phyloP scores from a whole-genome alignment of 2,888 invertebrate species.

The Drosophila neonasuta region DNA sequence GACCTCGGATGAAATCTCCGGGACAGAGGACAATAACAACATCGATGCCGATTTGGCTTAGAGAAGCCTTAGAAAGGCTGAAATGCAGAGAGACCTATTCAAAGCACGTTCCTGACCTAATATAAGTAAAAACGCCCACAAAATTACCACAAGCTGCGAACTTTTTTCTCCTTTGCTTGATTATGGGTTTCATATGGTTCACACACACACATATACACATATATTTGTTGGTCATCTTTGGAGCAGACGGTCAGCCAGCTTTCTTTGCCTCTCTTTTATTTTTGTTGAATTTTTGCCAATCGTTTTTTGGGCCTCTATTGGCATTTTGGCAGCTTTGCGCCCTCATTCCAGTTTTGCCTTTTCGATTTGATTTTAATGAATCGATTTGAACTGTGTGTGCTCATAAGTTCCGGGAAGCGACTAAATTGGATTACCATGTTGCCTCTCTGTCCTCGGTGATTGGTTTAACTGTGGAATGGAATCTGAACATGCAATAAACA shows the following conservation, averaged over 20 bases:
- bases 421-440: constrained; percentile 75
- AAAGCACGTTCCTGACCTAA: constrained; percentile 81
- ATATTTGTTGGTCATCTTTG: constrained; percentile 40
- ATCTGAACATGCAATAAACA: constrained; percentile 32
- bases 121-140: constrained; percentile 81
- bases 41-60: constrained; percentile 68
- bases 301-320: constrained; percentile 54
- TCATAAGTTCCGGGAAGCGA: constrained; percentile 65
- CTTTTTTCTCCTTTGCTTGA: constrained; percentile 61
- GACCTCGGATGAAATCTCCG: constrained; percentile 1
- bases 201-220: no score
- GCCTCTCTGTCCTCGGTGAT: constrained; percentile 6
- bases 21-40: constrained; percentile 28
- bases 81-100: constrained; percentile 61
- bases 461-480: constrained; percentile 5
- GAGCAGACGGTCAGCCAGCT: constrained; percentile 45
- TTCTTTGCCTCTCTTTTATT: constrained; percentile 38
- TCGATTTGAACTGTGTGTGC: constrained; percentile 74
- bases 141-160: constrained; percentile 81
- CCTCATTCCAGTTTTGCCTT: constrained; percentile 51
- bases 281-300: constrained; percentile 46
- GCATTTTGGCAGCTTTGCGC: constrained; percentile 48
- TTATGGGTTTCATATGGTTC: constrained; percentile 58
- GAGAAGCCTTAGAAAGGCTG: constrained; percentile 63
- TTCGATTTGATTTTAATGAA: constrained; percentile 71